phyloP scores from a whole-genome alignment of 2,888 invertebrate genomes.

The Rhopalosiphum nymphaeae region DNA sequence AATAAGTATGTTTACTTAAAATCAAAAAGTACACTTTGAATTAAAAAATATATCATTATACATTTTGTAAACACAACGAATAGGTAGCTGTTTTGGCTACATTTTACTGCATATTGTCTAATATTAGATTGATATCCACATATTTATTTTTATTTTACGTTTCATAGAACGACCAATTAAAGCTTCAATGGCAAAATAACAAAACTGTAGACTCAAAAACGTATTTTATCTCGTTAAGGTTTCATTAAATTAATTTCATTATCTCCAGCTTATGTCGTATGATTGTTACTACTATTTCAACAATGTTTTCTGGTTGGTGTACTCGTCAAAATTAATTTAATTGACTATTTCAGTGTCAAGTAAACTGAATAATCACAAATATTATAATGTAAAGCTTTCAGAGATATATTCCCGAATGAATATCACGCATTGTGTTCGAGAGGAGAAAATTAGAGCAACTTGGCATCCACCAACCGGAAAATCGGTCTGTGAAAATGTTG shows the following conservation, averaged over 20 bases:
- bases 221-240: not conserved
- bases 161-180: not conserved
- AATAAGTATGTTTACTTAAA: not conserved
- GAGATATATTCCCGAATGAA: not conserved
- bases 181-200: not conserved
- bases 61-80: not conserved
- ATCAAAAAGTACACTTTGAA: not conserved
- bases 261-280: not conserved
- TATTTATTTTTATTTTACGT: not conserved
- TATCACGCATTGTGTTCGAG: not conserved
- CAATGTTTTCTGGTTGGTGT: not conserved
- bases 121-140: not conserved
- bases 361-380: slow-evolving; percentile 19
- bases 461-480: slow-evolving; percentile 19
- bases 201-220: not conserved
- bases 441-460: slow-evolving; percentile 21
- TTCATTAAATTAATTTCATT: not conserved
- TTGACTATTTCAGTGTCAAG: slow-evolving; percentile 17
- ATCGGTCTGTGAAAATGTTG: slow-evolving; percentile 18
- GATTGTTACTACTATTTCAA: not conserved
- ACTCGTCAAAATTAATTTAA: slow-evolving; percentile 42
- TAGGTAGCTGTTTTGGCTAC: not conserved
- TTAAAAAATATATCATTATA: not conserved
- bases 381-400: not conserved
- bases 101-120: not conserved